Base-by-base conservation (phyloP, 2,113 vertebrate genomes). In the Dromiciops gliroides region DNA sequence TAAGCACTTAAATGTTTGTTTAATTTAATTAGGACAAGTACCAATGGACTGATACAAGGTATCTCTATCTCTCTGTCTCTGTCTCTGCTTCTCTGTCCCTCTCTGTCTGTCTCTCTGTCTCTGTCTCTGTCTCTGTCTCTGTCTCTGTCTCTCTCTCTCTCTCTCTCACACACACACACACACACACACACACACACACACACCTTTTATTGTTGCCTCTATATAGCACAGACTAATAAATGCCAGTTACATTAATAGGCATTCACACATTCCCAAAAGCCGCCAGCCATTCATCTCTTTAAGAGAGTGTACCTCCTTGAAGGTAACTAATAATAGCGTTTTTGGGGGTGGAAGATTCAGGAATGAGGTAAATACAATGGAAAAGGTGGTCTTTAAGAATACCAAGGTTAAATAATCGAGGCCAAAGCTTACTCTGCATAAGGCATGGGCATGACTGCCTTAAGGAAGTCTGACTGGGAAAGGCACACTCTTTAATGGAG, bases 331-430 rank as follows among this genome's bases (percentile, higher is more conserved):
- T 48, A 92, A 31, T 9, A 93, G n/a, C 89, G 83, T 49, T 26
- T 0, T 6, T 67, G 90, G 25, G 94, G 51, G 24, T 50, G 94
- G 90, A 56, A 97, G n/a, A 23, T 94, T 11, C 44, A 56, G 14
- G 51, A 95, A 91, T 56, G 88, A 95, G 94, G 89, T 44, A 97
- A 96, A 96, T 9, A 93, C 47, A 19, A 22, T 28, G 9, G 96
- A 94, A 26, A 0, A 96, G 22, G 28, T 19, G 23, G 49, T 60
- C 91, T 89, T 37, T 94, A 96, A 91, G 37, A 67, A 51, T 50
- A 89, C 48, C 90, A 94, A 89, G 3, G 48, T 96, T 95, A 91
- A 92, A 7, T 24, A 0, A 94, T 90, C 24, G 50, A 31, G 51
- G 24, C 48, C 0, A 0, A 94, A 94, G 31, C 47, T 37, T 90